Base-by-base conservation (phyloP, 2,113 vertebrate species). In the Lasiurus borealis region DNA sequence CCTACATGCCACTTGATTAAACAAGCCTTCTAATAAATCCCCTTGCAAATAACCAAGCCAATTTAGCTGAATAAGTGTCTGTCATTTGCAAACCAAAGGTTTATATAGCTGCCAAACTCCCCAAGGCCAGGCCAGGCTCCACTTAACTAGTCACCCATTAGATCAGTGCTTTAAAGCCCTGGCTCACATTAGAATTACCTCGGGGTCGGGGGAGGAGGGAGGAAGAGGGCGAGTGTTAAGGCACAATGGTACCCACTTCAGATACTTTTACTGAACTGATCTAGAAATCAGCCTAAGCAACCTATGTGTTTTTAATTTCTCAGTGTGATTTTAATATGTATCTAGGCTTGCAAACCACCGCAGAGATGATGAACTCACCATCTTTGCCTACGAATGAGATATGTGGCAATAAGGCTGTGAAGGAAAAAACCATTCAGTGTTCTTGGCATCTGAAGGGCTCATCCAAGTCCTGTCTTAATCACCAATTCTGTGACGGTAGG, bases 11-110 rank as follows among this genome's bases (percentile, higher is more conserved):
- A 59, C 62, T 86, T 86, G 36, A 62, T 77, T 75, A 50, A 85
- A 46, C 46, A 12, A 82, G 3, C 1, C 89, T 92, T 71, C 88
- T 54, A 85, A 76, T 69, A 73, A 96, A 31, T 68, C 23, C 34
- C 7, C n/a, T 34, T 85, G 46, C 15, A 89, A 95, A 88, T 66
- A 85, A 69, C 18, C 29, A 68, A 93, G 62, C 48, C 40, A 91
- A 46, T 8, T 40, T 69, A 91, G 15, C 44, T 96, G 75, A 69
- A 90, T 85, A 94, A 71, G 16, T 83, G 10, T 29, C 44, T 80
- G 29, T 48, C 50, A 83, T 94, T 84, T 76, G 27, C 21, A 85
- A 73, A 19, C 36, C 36, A 84, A 23, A 93, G 73, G 23, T 16
- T 80, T 54, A 21, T 13, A 27, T 7, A 72, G n/a, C 48, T 93